These are phyloP conservation scores for Rhorus exstirpatorius DNA, from an alignment of 2,888 invertebrate genomes.

Conservation along the genomic window DNA sequence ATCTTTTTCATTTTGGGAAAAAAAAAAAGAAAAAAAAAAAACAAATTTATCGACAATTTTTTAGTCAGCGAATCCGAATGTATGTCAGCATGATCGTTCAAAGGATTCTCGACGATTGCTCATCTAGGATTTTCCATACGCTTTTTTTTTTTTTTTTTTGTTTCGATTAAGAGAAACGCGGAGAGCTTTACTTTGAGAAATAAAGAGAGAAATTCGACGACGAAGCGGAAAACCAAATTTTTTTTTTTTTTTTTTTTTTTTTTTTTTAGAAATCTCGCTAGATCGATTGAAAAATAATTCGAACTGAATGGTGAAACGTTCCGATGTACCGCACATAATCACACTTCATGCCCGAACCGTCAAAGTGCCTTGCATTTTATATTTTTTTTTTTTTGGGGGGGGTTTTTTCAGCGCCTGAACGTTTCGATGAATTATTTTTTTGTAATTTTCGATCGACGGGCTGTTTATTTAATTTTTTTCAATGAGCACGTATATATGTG, in stretches of 20 bases:
- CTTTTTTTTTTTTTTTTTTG: not conserved
- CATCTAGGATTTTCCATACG: not conserved
- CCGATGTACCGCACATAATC: slow-evolving; percentile 31
- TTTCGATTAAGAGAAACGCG: not conserved
- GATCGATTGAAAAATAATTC: slow-evolving; percentile 22
- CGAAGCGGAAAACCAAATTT: slow-evolving; percentile 41
- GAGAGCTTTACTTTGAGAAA: slow-evolving; percentile 4
- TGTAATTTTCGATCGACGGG: slow-evolving; percentile 12
- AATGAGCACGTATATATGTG: slow-evolving; percentile 41
- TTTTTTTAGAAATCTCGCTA: slow-evolving; percentile 15
- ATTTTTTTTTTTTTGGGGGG: slow-evolving; percentile 11
- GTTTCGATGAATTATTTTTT: slow-evolving; percentile 23
- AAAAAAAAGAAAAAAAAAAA: too few species aligned
- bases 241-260: slow-evolving; percentile 39
- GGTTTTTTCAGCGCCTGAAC: slow-evolving; percentile 11
- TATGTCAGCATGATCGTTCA: too few species aligned
- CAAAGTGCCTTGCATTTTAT: slow-evolving; percentile 64
- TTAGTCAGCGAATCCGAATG: too few species aligned
- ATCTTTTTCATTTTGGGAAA: too few species aligned
- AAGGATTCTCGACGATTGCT: not conserved
- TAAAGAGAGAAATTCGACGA: slow-evolving; percentile 33
- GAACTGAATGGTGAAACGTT: slow-evolving; percentile 40
- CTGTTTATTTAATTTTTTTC: not conserved
- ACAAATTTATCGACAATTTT: too few species aligned
- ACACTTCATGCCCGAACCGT: slow-evolving; percentile 58